Evolutionary conservation across 2,797 vertebrate genomes (phyloP).

Genomic region (Amblyopsis hoosieri): DNA sequence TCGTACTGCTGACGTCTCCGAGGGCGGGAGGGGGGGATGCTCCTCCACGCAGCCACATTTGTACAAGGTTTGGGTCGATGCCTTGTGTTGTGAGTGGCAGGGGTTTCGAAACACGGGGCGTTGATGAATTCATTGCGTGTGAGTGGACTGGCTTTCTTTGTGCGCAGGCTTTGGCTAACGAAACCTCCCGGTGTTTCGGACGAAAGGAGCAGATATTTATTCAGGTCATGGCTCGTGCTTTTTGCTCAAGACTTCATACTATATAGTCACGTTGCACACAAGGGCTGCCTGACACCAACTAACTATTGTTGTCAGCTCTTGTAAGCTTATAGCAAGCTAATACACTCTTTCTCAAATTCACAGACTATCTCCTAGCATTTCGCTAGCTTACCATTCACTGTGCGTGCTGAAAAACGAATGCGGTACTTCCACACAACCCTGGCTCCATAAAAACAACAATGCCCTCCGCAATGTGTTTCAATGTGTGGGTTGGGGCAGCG

Average conservation of each 20-base stretch:
- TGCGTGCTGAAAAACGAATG: no score
- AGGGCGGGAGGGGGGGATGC: slow-evolving; percentile 57
- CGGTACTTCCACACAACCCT: no score
- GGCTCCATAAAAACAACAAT: no score
- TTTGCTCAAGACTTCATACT: slow-evolving; percentile 8
- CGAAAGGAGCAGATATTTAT: slow-evolving; percentile 69
- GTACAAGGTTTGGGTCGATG: slow-evolving; percentile 70
- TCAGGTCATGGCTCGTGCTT: slow-evolving; percentile 24
- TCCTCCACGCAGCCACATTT: slow-evolving; percentile 68
- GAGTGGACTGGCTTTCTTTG: slow-evolving; percentile 70
- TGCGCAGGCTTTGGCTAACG: slow-evolving; percentile 62
- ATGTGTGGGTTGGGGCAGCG: no score
- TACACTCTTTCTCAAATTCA: no score
- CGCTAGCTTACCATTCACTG: no score
- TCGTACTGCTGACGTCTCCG: slow-evolving; percentile 71
- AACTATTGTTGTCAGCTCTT: no score
- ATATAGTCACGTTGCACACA: no score
- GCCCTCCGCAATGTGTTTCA: no score
- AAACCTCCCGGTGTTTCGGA: slow-evolving; percentile 59
- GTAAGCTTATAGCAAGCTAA: no score
- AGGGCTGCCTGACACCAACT: no score
- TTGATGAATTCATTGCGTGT: slow-evolving; percentile 81
- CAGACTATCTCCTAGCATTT: no score
- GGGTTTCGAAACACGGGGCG: slow-evolving; percentile 75
- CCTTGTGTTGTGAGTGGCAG: slow-evolving; percentile 68